Percentiles rank a stretch among this genome's conserved stretches.
Evolutionary conservation across 2,888 invertebrate genomes (phyloP).

Genomic region (Lithophane leautieri): DNA sequence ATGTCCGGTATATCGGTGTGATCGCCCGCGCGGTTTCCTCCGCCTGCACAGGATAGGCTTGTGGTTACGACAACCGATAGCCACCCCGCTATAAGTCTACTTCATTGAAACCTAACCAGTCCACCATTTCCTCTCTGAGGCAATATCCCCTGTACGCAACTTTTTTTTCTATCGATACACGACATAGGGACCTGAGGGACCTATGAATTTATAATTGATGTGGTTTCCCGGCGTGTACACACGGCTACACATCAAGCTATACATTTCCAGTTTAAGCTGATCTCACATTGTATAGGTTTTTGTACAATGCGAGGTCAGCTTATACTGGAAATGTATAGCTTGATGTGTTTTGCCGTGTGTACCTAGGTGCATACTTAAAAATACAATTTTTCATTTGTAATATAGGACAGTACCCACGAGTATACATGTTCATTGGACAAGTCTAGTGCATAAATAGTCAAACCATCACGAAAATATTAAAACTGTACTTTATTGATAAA

Average conservation of each 20-base stretch:
- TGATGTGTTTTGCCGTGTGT: no score
- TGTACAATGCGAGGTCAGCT: no score
- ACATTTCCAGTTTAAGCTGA: no score
- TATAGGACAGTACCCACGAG: background rate
- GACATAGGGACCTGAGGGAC: background rate
- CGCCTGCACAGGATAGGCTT: slow-evolving; percentile 58
- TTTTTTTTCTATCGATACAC: slow-evolving; percentile 14
- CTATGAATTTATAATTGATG: background rate
- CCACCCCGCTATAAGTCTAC: slow-evolving; percentile 31
- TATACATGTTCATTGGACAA: background rate
- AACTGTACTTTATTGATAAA: background rate
- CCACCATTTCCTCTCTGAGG: slow-evolving; percentile 58
- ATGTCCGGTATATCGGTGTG: slow-evolving; percentile 8
- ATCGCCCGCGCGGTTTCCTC: slow-evolving; percentile 34
- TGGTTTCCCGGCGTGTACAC: background rate
- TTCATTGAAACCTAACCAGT: slow-evolving; percentile 57
- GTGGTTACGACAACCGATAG: slow-evolving; percentile 52
- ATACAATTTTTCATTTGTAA: background rate
- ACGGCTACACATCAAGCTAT: no score
- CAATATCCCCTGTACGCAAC: slow-evolving; percentile 42
- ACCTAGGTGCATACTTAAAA: background rate
- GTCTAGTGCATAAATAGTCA: background rate
- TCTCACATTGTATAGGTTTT: no score
- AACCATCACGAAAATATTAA: background rate
- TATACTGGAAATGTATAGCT: no score